phyloP scores from a whole-genome alignment of 2,113 vertebrate species.

The Larimichthys polyactis region DNA sequence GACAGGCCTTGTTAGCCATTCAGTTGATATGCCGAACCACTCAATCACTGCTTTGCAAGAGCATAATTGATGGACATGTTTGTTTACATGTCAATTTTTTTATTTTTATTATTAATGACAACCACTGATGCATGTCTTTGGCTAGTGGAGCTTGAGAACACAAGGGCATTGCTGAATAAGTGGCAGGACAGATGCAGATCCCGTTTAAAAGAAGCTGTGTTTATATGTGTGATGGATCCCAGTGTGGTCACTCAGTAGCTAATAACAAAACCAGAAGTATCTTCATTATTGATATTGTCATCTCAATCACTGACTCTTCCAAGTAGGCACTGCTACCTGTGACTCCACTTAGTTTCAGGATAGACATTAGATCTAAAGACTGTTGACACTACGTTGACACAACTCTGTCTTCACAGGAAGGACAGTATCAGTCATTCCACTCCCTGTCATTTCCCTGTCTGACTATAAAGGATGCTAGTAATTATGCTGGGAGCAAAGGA shows the following conservation, averaged over 20 bases:
- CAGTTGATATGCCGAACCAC: slow-evolving; percentile 6
- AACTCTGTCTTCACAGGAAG: neutral
- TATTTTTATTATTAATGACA: slow-evolving; percentile 35
- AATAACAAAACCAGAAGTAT: neutral
- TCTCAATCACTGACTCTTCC: neutral
- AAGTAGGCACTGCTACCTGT: neutral
- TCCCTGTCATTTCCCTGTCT: no score
- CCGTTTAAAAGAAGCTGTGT: neutral
- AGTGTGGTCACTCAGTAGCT: neutral
- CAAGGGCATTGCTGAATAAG: slow-evolving; percentile 36
- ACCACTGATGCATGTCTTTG: slow-evolving; percentile 21
- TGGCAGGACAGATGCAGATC: neutral
- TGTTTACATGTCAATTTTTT: slow-evolving; percentile 45
- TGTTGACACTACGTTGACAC: neutral
- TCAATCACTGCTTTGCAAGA: slow-evolving; percentile 18
- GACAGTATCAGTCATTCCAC: no score
- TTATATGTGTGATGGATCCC: neutral
- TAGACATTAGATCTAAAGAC: neutral
- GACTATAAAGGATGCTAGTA: no score
- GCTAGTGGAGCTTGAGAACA: slow-evolving; percentile 1
- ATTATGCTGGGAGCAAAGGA: no score
- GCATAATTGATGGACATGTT: slow-evolving; percentile 42
- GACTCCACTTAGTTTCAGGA: neutral
- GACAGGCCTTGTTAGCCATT: slow-evolving; percentile 17
- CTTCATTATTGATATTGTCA: slow-evolving; percentile 8